phyloP scores from a whole-genome alignment of 2,797 vertebrate genomes.

The Cheirogaleus major region DNA sequence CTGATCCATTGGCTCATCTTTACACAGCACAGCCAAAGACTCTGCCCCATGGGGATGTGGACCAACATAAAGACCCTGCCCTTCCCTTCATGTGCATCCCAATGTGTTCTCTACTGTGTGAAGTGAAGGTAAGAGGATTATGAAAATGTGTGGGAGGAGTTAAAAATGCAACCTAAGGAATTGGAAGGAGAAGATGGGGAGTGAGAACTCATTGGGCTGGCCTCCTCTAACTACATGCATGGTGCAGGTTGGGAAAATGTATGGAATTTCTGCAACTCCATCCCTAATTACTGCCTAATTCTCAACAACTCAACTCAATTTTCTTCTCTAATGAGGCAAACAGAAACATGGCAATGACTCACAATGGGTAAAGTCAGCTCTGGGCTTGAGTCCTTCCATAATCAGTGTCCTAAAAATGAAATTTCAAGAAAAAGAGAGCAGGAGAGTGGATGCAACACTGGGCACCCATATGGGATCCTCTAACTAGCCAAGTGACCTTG shows the following conservation, averaged over 20 bases:
- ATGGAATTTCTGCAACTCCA: background rate
- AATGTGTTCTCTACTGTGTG: background rate
- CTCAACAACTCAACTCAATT: background rate
- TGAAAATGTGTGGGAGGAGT: background rate
- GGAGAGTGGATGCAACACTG: background rate
- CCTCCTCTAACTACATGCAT: background rate
- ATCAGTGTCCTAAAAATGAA: background rate
- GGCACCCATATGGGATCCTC: background rate
- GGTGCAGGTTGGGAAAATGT: background rate
- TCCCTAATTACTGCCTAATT: background rate
- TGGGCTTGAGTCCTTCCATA: background rate
- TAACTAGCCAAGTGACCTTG: background rate
- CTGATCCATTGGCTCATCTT: background rate
- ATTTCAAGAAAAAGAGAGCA: slow-evolving; percentile 8
- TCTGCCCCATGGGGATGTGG: background rate
- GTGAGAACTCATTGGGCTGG: background rate
- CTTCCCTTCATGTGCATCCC: background rate
- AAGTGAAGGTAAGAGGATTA: background rate
- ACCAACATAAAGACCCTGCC: background rate
- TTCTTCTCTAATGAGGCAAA: background rate
- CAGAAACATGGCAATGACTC: background rate
- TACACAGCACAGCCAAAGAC: background rate
- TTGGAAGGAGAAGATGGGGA: background rate
- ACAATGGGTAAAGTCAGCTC: background rate
- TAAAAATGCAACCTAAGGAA: background rate